A percentile compares a stretch with the other conserved stretches of the same genome.
Evolutionary conservation across 2,888 invertebrate genomes (phyloP).

Genomic region (Tinea trinotella): DNA sequence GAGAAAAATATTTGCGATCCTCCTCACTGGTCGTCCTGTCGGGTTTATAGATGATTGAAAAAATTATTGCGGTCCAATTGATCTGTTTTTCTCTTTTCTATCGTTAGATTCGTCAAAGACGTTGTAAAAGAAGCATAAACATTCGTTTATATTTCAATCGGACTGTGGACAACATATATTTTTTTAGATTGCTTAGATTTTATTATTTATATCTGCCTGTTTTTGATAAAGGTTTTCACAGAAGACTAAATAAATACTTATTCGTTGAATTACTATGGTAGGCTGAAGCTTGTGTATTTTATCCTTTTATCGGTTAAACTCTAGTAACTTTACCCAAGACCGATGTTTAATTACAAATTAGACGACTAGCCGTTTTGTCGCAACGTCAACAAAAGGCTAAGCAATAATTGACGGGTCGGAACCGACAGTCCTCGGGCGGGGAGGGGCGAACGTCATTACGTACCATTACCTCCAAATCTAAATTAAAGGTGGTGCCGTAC

Average conservation of each 20-base stretch:
- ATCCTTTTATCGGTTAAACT: background rate
- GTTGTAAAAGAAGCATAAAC: constrained; percentile 7
- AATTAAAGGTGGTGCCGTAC: constrained; percentile 23
- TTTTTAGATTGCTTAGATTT: background rate
- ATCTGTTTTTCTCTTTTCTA: constrained; percentile 26
- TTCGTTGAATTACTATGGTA: background rate
- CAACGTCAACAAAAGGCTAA: constrained; percentile 11
- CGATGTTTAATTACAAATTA: constrained; percentile 14
- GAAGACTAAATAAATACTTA: background rate
- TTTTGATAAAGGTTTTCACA: background rate
- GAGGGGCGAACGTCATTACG: constrained; percentile 19
- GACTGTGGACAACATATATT: background rate
- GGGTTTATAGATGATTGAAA: constrained; percentile 29
- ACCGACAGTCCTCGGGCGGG: background rate
- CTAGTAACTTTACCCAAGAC: background rate
- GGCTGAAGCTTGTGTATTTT: background rate
- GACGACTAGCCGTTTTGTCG: constrained; percentile 7
- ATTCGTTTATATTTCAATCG: constrained; percentile 23
- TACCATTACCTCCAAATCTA: constrained; percentile 23
- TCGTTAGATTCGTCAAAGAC: constrained; percentile 9
- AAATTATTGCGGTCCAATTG: constrained; percentile 33
- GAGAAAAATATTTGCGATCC: constrained; percentile 26
- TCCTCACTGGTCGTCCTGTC: constrained; percentile 24
- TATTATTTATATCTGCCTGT: background rate
- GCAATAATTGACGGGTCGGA: constrained; percentile 16